Evolutionary conservation across 2,113 vertebrate species (phyloP), one percentile per base, ranked within the genome.

Genomic region (Suncus etruscus): DNA sequence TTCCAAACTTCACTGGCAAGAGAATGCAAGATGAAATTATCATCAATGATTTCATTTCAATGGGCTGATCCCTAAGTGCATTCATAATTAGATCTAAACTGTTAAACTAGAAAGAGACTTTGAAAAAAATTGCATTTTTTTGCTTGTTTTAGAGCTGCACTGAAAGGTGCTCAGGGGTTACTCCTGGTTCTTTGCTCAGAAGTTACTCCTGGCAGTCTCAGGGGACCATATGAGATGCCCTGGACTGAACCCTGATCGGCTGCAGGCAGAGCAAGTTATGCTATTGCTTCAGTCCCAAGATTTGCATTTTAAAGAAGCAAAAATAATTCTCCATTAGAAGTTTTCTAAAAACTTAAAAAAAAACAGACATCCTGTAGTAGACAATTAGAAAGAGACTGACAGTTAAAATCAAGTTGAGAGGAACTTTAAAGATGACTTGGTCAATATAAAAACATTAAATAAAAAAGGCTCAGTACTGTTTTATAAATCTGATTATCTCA

Each of bases 371-470:
- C 10, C 1, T 39, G 3, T 11, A 39, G 5, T 20, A 10, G 65
- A 51, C 47, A 29, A 3, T 76, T 8, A 58, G 70, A 22, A 85
- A 14, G 10, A 58, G 45, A n/a, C 2, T 3, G 51, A 32, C 54
- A 45, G 39, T 39, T 68, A n/a, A 68, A 6, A 61, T 48, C 32
- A 66, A 66, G 16, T 25, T 69, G 16, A 75, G 16, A 58, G 11
- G 7, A 65, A 39, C 1, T 5, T 39, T 50, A 75, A 75, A 20
- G 9, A 2, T 27, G 16, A 61, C 27, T 61, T 61, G 4, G 7
- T 61, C 31, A 29, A 6, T 75, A 29, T 63, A 20, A 24, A 18
- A 82, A 81, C 78, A 78, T 92, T 63, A 87, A 91, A 51, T 31
- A 22, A 29, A 16, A 20, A 69, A 58, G 18, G 82, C 77, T 72